phyloP scores from a whole-genome alignment of 2,113 vertebrate species.

The Cariama cristata region DNA sequence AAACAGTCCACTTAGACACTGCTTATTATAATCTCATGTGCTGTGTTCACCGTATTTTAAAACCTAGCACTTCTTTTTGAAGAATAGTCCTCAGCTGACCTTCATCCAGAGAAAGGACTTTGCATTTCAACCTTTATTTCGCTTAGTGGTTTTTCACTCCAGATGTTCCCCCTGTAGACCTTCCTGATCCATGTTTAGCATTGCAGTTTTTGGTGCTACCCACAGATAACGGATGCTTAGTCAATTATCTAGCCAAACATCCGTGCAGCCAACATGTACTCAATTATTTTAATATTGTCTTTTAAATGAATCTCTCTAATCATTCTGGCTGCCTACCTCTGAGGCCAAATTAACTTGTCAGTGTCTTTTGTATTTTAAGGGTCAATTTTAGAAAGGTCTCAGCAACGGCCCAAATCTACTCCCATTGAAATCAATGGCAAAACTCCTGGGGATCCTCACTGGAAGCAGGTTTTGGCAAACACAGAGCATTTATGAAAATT shows the following conservation, averaged over 20 bases:
- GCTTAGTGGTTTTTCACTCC: neutral
- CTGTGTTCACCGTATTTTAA: conserved; percentile 17
- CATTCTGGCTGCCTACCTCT: neutral
- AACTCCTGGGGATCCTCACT: neutral
- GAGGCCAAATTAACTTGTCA: conserved; percentile 53
- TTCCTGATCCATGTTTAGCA: neutral
- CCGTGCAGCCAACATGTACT: neutral
- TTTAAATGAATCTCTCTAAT: conserved; percentile 35
- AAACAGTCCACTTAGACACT: neutral
- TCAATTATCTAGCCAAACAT: conserved; percentile 21
- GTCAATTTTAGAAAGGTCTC: conserved; percentile 37
- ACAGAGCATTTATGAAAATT: neutral
- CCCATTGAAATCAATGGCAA: conserved; percentile 12
- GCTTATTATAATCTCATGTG: neutral
- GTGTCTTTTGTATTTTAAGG: conserved; percentile 7
- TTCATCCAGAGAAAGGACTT: neutral
- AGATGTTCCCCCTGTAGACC: neutral
- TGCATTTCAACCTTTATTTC: neutral
- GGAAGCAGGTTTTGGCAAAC: neutral
- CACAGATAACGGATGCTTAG: neutral
- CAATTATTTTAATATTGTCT: conserved; percentile 62
- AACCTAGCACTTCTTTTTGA: neutral
- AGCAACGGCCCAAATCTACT: neutral
- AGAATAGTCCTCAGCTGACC: neutral
- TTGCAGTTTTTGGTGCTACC: neutral